Base-by-base conservation (phyloP, 2,797 vertebrate species). In the Chaetophractus vellerosus region DNA sequence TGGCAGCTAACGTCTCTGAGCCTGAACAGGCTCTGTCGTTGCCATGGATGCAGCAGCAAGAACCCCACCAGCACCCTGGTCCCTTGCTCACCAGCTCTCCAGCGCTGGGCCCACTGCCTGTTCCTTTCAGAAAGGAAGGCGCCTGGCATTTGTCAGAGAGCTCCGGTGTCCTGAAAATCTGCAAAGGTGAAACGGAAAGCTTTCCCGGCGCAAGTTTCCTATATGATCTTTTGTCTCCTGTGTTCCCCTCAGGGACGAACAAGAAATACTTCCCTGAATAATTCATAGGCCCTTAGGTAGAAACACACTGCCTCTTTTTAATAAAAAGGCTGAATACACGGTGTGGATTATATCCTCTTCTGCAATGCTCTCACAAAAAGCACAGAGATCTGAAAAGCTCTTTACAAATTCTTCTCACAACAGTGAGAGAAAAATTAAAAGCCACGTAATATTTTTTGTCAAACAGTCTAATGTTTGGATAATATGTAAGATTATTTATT, bases 201-300 rank as follows among this genome's bases (percentile, higher is more conserved):
- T 93, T 96, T n/a, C 81, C 90, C 31, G 57, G 41, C 76, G 88
- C 52, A 96, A 94, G 94, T 94, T 97, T 98, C 96, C 96, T 97
- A 97, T 88, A 85, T 96, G 96, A 98, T 98, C 97, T 97, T 98
- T 97, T 97, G 98, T 98, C 97, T 98, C 94, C 36, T 89, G 83
- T 97, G 95, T 96, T 98, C 86, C 95, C 97, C 95, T 97, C 87
- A 96, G 97, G 97, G 97, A 97, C 82, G 94, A 92, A 97, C 5
- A 24, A 96, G 98, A 98, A 97, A 96, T 88, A 90, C 96, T 61
- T 78, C 89, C 94, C 96, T 98, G 97, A 98, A 98, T 98, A 98
- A 98, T 98, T 98, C 91, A 98, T 91, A 63, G 90, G 78, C 76
- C 96, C 79, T 24, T 4, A 92, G 97, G 82, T 81, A 93, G 97